Conservation (phyloP, 2,888 invertebrate species). For the Ernsta delagoae region DNA sequence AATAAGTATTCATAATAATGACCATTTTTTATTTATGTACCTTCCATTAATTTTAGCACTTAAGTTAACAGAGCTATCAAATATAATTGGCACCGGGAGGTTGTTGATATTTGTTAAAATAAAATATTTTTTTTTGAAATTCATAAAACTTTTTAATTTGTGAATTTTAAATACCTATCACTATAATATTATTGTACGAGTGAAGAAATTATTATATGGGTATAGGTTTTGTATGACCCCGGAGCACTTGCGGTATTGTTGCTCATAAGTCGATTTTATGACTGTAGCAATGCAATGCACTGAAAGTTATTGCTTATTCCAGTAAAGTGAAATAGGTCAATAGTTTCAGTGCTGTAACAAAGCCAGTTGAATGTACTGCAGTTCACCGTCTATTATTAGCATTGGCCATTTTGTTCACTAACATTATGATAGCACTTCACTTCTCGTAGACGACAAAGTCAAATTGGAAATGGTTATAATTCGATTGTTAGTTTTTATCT, state of each 20-base stretch:
- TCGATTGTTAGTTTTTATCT: background rate
- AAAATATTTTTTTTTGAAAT: no score
- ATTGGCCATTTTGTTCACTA: constrained; percentile 39
- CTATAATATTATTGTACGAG: no score
- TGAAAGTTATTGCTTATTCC: constrained; percentile 84
- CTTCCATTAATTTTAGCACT: no score
- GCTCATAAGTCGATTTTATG: constrained; percentile 72
- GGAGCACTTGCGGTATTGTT: constrained; percentile 54
- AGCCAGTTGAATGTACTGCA: constrained; percentile 74
- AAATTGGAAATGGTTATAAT: background rate
- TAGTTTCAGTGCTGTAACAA: constrained; percentile 83
- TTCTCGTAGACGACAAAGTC: background rate
- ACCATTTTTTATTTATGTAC: no score
- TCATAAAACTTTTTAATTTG: no score
- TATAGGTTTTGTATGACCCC: no score
- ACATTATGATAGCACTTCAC: constrained; percentile 25
- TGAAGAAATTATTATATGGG: no score
- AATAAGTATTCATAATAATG: no score
- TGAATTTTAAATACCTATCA: no score
- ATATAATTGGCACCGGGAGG: no score
- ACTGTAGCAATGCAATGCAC: constrained; percentile 72
- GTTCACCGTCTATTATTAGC: constrained; percentile 71
- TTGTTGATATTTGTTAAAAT: no score
- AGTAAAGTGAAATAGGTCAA: constrained; percentile 84
- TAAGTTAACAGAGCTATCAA: no score